Evolutionary conservation across 2,113 vertebrate genomes (phyloP), one percentile per base, ranked within the genome.

Genomic region (Pica pica): DNA sequence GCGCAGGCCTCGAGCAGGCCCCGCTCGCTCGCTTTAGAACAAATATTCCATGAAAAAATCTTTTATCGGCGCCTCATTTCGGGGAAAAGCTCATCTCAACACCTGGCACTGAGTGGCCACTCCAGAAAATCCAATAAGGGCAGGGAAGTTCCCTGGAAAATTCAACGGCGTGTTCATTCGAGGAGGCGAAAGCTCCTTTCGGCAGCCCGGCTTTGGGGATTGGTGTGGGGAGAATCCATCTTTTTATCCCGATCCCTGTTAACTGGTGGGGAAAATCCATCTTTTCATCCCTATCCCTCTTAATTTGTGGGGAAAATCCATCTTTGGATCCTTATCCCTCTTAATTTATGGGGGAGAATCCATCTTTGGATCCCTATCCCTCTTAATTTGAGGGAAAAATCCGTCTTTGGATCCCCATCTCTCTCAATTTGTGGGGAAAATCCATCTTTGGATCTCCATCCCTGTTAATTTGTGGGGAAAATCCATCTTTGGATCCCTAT

Each of bases 31-130:
- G 39, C 49, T 65, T 35, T 8, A 0, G 1, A 6, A 0, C 67
- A 83, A 71, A 83, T 13, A 71, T 44, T 21, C 4, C 4, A 20
- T 13, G 2, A 3, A 3, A 7, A 26, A 24, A 71, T 21, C 80
- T 83, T 71, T 61, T 37, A 13, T 23, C 46, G 6, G 15, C 9
- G 2, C 65, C 2, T 20, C 1, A 9, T 41, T 41, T 9, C 7
- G 4, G 0, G 2, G 0, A 0, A 9, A 5, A 17, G 28, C 0
- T 0, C 2, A 0, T 4, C 30, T 1, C 46, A 0, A 0, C 80
- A 71, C 80, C 67, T 31, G 60, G 75, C 47, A 0, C 76, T 4
- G 30, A n/a, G 79, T 0, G 65, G 55, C 35, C 65, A 26, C 67
- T 71, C 47, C 80, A 11, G 39, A 37, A 31, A 31, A 44, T 11